phyloP scores from a whole-genome alignment of 1,140 invertebrate species.

The Limonius californicus region DNA sequence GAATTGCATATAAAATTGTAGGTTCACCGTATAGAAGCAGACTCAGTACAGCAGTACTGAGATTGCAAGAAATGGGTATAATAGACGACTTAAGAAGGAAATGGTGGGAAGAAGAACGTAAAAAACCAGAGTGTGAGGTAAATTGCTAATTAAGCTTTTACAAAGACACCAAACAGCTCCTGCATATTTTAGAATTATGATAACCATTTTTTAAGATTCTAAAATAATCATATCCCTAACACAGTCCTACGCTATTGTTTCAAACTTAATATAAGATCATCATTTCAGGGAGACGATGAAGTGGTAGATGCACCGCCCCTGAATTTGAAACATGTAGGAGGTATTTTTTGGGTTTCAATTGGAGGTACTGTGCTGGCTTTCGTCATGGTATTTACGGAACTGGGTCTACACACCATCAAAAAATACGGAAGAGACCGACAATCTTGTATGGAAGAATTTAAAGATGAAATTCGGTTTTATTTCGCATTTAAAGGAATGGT shows the following conservation, averaged over 20 bases:
- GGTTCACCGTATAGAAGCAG: constrained; percentile 71
- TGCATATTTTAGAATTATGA: no score
- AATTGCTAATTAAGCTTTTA: no score
- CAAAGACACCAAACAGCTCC: no score
- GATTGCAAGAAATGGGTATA: constrained; percentile 75
- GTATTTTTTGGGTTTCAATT: constrained; percentile 55
- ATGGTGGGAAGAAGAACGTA: constrained; percentile 83
- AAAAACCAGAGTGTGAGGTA: constrained; percentile 69
- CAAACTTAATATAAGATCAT: no score
- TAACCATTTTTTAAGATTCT: no score
- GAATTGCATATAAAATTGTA: no score
- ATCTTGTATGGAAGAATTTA: constrained; percentile 14
- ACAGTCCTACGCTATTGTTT: no score
- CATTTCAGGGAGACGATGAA: constrained; percentile 43
- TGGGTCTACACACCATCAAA: constrained; percentile 33
- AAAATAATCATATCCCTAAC: no score
- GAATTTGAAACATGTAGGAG: constrained; percentile 58
- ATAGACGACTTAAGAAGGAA: constrained; percentile 75
- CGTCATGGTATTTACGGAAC: constrained; percentile 39
- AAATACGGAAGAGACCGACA: neutral
- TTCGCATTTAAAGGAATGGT: constrained; percentile 69
- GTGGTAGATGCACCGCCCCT: constrained; percentile 52
- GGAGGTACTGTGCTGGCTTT: constrained; percentile 36
- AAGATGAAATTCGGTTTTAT: constrained; percentile 61
- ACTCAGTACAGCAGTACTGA: constrained; percentile 72